Percentiles rank a stretch among this genome's conserved stretches.
Evolutionary conservation across 2,113 vertebrate species (phyloP).

Genomic region (Silurus glanis): DNA sequence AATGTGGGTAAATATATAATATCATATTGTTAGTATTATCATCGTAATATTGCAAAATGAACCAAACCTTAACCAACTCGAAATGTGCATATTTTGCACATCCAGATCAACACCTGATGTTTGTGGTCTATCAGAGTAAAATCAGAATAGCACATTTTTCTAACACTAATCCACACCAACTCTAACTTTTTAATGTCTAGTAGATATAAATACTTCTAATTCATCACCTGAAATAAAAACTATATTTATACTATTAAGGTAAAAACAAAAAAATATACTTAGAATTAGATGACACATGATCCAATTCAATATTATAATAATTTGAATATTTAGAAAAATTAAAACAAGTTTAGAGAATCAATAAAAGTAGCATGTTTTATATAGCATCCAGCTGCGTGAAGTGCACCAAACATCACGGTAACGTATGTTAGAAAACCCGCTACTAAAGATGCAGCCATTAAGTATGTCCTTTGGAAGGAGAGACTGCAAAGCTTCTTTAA

Average conservation of each 20-base stretch:
- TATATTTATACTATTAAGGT: background rate
- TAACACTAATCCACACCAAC: background rate
- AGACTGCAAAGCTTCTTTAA: slow-evolving; percentile 84
- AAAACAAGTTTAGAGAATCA: background rate
- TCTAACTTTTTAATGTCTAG: background rate
- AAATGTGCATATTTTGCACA: background rate
- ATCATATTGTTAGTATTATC: background rate
- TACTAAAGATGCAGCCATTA: slow-evolving; percentile 63
- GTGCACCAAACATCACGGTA: slow-evolving; percentile 28
- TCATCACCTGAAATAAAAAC: too few species aligned
- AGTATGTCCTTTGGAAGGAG: slow-evolving; percentile 67
- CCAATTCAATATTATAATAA: slow-evolving; percentile 43
- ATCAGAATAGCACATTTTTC: background rate
- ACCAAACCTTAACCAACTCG: background rate
- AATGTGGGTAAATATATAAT: background rate
- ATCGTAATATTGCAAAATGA: background rate
- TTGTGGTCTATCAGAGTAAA: background rate
- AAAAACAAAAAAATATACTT: slow-evolving; percentile 57
- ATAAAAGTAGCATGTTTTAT: background rate
- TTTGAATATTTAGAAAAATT: slow-evolving; percentile 21
- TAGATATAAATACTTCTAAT: background rate
- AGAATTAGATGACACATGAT: slow-evolving; percentile 70
- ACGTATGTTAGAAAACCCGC: slow-evolving; percentile 39
- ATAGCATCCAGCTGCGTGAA: background rate
- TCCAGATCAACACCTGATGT: background rate